A percentile compares a stretch with the other conserved stretches of the same genome.
Evolutionary conservation across 2,888 invertebrate genomes (phyloP).

Genomic region (Diplolepis rosae): DNA sequence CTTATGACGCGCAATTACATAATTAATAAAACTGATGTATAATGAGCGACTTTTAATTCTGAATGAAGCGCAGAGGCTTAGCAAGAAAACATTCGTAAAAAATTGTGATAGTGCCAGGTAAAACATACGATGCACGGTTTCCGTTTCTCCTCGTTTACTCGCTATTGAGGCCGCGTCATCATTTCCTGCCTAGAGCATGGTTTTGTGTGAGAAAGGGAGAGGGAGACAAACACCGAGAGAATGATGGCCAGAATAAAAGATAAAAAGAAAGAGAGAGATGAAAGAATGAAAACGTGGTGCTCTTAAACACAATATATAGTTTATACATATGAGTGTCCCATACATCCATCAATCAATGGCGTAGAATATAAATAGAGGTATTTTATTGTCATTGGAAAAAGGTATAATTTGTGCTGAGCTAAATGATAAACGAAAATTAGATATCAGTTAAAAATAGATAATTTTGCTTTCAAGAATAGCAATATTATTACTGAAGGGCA

Average conservation of each 20-base stretch:
- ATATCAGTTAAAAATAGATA: no score
- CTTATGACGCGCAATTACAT: not conserved
- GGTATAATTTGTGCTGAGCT: not conserved
- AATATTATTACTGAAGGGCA: no score
- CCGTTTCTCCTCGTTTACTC: constrained; percentile 47
- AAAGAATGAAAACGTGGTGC: constrained; percentile 34
- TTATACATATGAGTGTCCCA: not conserved
- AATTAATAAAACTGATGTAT: not conserved
- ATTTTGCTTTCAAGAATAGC: no score
- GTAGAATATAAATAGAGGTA: not conserved
- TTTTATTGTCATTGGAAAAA: not conserved
- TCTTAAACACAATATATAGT: constrained; percentile 36
- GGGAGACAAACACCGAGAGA: constrained; percentile 39
- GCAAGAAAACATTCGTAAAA: constrained; percentile 39
- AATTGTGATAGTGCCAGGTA: constrained; percentile 34
- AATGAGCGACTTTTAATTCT: not conserved
- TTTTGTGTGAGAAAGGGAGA: constrained; percentile 31
- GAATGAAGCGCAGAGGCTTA: constrained; percentile 33
- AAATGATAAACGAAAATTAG: no score
- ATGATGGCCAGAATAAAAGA: not conserved
- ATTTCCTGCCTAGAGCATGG: constrained; percentile 60
- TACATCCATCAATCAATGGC: constrained; percentile 10
- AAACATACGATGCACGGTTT: constrained; percentile 38
- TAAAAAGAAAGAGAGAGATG: constrained; percentile 34
- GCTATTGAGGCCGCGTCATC: constrained; percentile 60